Percentiles rank a stretch among this genome's conserved stretches.
Conservation (phyloP, 2,113 vertebrate species). For the Orientallactaga bullata region DNA sequence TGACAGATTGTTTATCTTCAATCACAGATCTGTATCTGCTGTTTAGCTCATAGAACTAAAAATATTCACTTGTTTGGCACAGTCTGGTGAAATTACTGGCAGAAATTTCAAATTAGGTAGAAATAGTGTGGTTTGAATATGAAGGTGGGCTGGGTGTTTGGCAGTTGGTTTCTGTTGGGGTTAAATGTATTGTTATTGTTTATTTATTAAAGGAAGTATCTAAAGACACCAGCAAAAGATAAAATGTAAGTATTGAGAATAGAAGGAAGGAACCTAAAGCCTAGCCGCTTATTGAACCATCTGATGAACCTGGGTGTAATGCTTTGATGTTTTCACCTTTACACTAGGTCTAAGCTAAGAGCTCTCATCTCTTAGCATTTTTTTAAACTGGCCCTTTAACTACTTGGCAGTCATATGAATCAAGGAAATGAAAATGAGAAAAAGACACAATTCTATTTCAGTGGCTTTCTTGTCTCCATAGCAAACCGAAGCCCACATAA, state of each 20-base stretch:
- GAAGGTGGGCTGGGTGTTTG: conserved; percentile 48
- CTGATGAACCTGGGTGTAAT: not conserved
- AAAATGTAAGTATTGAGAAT: not conserved
- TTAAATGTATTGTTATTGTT: not conserved
- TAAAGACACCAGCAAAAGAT: not conserved
- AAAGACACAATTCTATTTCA: not conserved
- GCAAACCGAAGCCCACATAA: not conserved
- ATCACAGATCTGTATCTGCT: conserved; percentile 80
- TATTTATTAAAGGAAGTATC: conserved; percentile 41
- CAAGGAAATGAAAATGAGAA: conserved; percentile 40
- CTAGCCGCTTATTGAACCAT: not conserved
- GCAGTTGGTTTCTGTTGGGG: not conserved
- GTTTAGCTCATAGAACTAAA: conserved; percentile 82
- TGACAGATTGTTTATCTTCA: conserved; percentile 83
- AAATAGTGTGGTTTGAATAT: conserved; percentile 72
- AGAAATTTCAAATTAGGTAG: conserved; percentile 81
- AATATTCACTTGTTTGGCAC: conserved; percentile 81
- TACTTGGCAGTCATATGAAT: not conserved
- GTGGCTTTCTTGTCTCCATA: not conserved
- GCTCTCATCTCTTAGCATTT: not conserved
- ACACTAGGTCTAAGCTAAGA: not conserved
- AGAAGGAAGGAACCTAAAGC: conserved; percentile 8
- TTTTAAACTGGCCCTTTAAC: not conserved
- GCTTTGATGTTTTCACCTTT: not conserved
- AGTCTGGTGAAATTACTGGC: conserved; percentile 79